Evolutionary conservation across 2,113 vertebrate species (phyloP).

Genomic region (Myotis brandtii): DNA sequence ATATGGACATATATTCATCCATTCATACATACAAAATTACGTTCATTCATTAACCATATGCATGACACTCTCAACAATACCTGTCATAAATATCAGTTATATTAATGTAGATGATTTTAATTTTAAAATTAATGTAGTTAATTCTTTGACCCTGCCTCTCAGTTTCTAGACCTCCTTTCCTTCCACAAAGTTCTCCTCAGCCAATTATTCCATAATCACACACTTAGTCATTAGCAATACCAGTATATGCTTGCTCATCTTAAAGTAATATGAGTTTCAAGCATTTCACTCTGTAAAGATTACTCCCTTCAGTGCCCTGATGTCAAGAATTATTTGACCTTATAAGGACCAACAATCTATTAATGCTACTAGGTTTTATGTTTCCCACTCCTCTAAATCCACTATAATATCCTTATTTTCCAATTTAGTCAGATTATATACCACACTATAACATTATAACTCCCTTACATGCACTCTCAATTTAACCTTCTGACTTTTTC

Average conservation of each 20-base stretch:
- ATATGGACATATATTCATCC: background rate
- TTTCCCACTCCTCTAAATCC: background rate
- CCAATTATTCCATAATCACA: background rate
- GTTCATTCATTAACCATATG: background rate
- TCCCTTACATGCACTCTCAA: background rate
- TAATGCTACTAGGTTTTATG: background rate
- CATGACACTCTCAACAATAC: background rate
- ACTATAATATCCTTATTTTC: background rate
- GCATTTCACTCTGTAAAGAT: background rate
- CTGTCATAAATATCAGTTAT: background rate
- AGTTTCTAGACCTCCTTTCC: background rate
- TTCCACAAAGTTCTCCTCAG: background rate
- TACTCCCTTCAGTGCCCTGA: background rate
- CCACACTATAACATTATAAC: background rate
- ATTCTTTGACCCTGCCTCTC: background rate
- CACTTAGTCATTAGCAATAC: background rate
- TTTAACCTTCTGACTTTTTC: background rate
- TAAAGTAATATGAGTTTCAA: conserved; percentile 3
- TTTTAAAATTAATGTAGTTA: background rate
- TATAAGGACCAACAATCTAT: background rate
- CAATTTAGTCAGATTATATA: conserved; percentile 9
- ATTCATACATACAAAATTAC: background rate
- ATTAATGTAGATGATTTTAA: background rate
- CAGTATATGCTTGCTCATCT: background rate
- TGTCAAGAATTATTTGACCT: background rate